Evolutionary conservation across 2,888 invertebrate genomes (phyloP), one percentile per base, ranked within the genome.

Genomic region (Trichacis sp.): DNA sequence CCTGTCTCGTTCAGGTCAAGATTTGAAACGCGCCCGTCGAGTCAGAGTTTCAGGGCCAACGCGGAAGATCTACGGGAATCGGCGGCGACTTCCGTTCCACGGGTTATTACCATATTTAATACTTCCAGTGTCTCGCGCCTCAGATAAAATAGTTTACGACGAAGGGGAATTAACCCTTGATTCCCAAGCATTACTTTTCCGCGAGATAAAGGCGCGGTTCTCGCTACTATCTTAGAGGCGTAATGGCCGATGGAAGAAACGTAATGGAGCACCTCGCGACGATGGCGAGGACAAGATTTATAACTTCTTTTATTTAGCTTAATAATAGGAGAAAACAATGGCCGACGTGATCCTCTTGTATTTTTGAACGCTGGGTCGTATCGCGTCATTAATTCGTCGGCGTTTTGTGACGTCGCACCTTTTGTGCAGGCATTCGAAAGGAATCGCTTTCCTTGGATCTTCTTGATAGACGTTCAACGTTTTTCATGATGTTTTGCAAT

Each of bases 161-260:
- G 70, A 65, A 67, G 65, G 71, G 72, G 79, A 83, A 83, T 83
- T 83, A 83, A 83, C 82, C 83, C 83, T 83, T 83, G 81, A 81
- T 83, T 83, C 80, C 81, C 76, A 75, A 70, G 75, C 81, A 82
- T 83, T 81, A 83, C 75, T 83, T 81, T 83, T 76, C 71, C 62
- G 57, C 67, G 72, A 79, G 83, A 83, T 83, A 83, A 83, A 83
- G 80, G 82, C 80, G 80, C 78, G 77, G 77, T 66, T 54, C 60
- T 75, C 74, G 75, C 71, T 74, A 75, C 77, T 74, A 73, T 78
- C 78, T 78, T 68, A 73, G 73, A 75, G 75, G 73, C 76, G 77
- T 79, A 81, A 81, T 81, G 79, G 81, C 72, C 75, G 77, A 73
- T 69, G 73, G 78, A 80, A 78, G 78, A 80, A 72, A 74, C 74